These are phyloP conservation scores for Theonella swinhoei DNA, from an alignment of 37 sponge, comb jelly and placozoan species.

Conservation along the genomic window DNA sequence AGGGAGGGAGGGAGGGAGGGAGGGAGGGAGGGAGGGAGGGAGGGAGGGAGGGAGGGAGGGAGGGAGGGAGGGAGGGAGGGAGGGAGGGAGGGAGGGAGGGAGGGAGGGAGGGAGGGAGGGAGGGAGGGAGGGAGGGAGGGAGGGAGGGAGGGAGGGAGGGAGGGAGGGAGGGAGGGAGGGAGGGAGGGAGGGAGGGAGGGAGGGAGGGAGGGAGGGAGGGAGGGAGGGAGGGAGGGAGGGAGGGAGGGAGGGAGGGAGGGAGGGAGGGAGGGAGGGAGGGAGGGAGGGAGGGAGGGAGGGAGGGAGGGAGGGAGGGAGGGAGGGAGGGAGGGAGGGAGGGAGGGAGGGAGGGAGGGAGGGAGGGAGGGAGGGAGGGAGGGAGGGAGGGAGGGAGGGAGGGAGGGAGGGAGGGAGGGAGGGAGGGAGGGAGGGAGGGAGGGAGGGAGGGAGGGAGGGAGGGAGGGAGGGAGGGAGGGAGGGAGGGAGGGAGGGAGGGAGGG, in stretches of 20 bases:
- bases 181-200: conserved; percentile 32
- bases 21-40: conserved; percentile 3
- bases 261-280: too few species aligned
- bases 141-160: conserved; percentile 24
- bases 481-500: conserved; percentile 32
- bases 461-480: conserved; percentile 29
- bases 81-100: conserved; percentile 27
- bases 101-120: conserved; percentile 30
- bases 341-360: too few species aligned
- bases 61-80: conserved; percentile 33
- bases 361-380: too few species aligned
- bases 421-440: conserved; percentile 22
- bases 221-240: too few species aligned
- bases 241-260: too few species aligned
- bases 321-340: too few species aligned
- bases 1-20: conserved; percentile 16
- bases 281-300: too few species aligned
- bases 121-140: conserved; percentile 35
- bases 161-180: conserved; percentile 35
- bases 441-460: conserved; percentile 31
- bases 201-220: conserved; percentile 28
- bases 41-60: conserved; percentile 27
- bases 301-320: too few species aligned
- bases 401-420: conserved; percentile 32
- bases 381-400: too few species aligned